A percentile compares a stretch with the other conserved stretches of the same genome.
phyloP scores from a whole-genome alignment of 2,888 invertebrate genomes.

The Apamea anceps region DNA sequence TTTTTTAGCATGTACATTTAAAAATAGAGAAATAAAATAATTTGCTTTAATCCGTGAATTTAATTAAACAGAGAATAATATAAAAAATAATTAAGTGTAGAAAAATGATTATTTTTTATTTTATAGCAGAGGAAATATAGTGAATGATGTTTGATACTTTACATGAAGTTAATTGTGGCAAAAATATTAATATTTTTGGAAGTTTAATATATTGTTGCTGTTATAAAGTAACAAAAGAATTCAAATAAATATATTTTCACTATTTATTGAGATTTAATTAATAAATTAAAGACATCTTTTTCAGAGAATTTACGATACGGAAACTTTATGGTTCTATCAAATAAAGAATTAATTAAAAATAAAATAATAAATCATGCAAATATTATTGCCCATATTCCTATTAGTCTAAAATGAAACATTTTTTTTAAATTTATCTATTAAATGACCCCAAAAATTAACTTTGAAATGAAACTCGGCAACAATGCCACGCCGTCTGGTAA shows the following conservation, averaged over 20 bases:
- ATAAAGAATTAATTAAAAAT: conserved; percentile 32
- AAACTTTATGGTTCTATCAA: conserved; percentile 58
- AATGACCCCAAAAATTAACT: conserved; percentile 24
- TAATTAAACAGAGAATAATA: not conserved
- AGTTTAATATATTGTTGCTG: not conserved
- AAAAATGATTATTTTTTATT: not conserved
- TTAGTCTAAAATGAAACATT: conserved; percentile 61
- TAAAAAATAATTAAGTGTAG: not conserved
- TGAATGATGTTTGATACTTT: not conserved
- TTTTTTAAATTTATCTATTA: not conserved
- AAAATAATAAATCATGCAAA: conserved; percentile 4
- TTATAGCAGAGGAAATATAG: not conserved
- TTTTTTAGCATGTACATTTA: not conserved
- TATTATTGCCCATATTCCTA: conserved; percentile 9
- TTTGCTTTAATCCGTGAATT: not conserved
- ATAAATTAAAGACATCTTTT: not conserved
- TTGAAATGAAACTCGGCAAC: conserved; percentile 2
- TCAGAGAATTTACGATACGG: no score
- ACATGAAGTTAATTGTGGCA: not conserved
- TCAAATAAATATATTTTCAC: not conserved
- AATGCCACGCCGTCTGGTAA: not conserved
- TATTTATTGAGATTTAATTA: not conserved
- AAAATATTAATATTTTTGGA: not conserved
- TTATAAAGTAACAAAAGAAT: not conserved
- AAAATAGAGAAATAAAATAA: not conserved